Conservation (phyloP, 2,113 vertebrate genomes). For the Melospiza georgiana region DNA sequence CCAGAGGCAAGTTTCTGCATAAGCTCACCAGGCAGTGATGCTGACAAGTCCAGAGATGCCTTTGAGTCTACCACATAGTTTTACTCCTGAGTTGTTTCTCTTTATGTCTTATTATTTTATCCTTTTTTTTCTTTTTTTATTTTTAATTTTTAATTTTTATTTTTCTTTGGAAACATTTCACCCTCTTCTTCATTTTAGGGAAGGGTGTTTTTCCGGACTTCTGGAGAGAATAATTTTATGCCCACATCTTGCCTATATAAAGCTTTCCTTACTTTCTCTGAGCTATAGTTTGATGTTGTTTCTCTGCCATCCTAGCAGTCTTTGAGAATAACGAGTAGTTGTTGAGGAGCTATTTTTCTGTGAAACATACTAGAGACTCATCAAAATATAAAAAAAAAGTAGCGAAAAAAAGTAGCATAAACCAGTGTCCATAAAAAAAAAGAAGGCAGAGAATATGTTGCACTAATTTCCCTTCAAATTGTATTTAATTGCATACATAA, state of each 20-base stretch:
- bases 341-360: neutral
- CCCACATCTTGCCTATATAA: neutral
- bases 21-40: neutral
- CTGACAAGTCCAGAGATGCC: neutral
- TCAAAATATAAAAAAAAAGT: neutral
- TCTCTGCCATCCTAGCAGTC: neutral
- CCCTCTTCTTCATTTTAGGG: neutral
- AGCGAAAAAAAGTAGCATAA: rapidly evolving
- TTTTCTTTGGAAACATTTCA: neutral
- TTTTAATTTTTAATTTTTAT: neutral
- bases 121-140: neutral
- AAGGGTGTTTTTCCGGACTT: neutral
- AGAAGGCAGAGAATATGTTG: neutral
- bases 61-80: neutral
- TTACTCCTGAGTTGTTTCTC: neutral
- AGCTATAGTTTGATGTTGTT: neutral
- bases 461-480: neutral
- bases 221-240: neutral
- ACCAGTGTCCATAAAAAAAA: neutral
- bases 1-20: conserved; percentile 42
- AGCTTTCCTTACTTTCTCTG: neutral
- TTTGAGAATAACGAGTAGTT: neutral
- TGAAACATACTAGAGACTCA: neutral
- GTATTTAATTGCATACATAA: neutral
- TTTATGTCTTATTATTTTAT: neutral